Conservation (phyloP, 2,113 vertebrate genomes). For the Dasyornis broadbenti region DNA sequence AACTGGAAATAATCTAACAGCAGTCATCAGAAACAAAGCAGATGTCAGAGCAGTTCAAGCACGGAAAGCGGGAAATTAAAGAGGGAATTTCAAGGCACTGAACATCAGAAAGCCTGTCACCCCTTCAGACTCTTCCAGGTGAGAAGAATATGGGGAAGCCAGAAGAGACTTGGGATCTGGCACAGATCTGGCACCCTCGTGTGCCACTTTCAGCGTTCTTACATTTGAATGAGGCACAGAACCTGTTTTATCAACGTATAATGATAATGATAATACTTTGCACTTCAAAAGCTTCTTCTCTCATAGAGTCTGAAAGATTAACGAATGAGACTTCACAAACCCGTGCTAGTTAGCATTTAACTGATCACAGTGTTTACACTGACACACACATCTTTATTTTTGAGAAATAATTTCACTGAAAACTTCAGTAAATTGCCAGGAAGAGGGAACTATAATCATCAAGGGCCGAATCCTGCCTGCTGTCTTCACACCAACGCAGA, state of each 20-base stretch:
- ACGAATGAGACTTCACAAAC: conserved; percentile 56
- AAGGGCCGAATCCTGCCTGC: conserved; percentile 16
- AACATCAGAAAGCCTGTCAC: neutral
- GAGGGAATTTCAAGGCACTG: neutral
- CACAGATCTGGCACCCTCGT: neutral
- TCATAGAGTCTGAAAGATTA: conserved; percentile 43
- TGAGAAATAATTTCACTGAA: conserved; percentile 43
- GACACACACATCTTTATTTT: conserved; percentile 6
- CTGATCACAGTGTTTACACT: conserved; percentile 58
- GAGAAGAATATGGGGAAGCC: neutral
- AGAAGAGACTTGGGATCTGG: neutral
- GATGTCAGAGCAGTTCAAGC: neutral
- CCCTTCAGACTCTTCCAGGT: neutral
- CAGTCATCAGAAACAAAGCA: neutral
- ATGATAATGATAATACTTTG: conserved; percentile 47
- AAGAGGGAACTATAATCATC: neutral
- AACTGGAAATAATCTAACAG: neutral
- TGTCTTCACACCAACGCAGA: neutral
- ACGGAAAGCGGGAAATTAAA: neutral
- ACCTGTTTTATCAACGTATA: neutral
- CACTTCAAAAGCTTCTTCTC: conserved; percentile 57
- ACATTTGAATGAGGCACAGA: neutral
- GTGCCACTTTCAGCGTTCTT: neutral
- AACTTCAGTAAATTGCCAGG: neutral
- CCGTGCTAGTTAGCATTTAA: conserved; percentile 59